Conservation (phyloP, 2,797 vertebrate species). For the Pitangus sulphuratus region DNA sequence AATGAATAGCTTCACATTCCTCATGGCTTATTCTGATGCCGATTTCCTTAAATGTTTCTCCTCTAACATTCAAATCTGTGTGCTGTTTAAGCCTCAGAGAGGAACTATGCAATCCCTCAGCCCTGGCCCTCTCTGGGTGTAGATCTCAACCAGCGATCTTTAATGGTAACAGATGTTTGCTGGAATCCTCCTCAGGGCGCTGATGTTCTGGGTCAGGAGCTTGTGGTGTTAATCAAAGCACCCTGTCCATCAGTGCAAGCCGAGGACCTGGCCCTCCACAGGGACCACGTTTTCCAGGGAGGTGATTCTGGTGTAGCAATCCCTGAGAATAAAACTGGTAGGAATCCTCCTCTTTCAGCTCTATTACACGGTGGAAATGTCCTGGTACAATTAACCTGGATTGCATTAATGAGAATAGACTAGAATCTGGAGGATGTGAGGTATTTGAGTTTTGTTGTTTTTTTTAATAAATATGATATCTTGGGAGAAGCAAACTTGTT, state of each 20-base stretch:
- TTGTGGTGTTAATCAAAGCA: constrained; percentile 32
- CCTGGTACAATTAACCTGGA: not conserved
- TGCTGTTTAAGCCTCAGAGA: constrained; percentile 2
- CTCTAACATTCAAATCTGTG: not conserved
- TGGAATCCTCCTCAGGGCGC: constrained; percentile 51
- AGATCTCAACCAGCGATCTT: constrained; percentile 29
- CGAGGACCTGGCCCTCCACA: not conserved
- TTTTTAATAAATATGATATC: not conserved
- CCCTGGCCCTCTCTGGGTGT: not conserved
- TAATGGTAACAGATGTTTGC: constrained; percentile 65
- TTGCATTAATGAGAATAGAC: not conserved
- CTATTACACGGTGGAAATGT: not conserved
- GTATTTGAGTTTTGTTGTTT: not conserved
- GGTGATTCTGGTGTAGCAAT: not conserved
- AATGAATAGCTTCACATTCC: constrained; percentile 19
- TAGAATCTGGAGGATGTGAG: not conserved
- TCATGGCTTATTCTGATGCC: not conserved
- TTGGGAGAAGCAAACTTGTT: not conserved
- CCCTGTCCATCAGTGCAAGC: not conserved
- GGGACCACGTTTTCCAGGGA: accelerated
- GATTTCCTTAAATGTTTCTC: constrained; percentile 34
- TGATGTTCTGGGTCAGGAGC: constrained; percentile 41
- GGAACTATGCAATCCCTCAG: constrained; percentile 20
- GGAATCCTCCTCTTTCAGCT: not conserved
- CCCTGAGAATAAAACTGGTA: not conserved